These are phyloP conservation scores for Tachysurus fulvidraco DNA, from an alignment of 2,113 vertebrate species.

Conservation along the genomic window DNA sequence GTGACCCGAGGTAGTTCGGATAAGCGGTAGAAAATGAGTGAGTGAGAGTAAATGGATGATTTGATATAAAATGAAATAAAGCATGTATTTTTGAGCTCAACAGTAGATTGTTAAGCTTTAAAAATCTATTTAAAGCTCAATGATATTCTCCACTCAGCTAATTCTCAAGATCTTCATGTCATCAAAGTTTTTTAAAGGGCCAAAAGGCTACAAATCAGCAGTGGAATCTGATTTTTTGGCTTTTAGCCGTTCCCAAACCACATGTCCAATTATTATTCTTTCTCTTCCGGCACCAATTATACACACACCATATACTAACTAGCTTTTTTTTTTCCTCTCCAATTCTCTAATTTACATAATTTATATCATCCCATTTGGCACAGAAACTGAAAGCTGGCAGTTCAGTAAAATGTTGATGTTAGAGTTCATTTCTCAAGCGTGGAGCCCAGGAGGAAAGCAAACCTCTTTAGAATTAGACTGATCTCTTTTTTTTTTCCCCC, in stretches of 20 bases:
- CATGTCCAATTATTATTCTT: constrained; percentile 53
- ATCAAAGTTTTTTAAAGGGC: constrained; percentile 9
- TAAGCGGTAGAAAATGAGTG: no score
- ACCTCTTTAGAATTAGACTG: background rate
- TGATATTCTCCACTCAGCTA: background rate
- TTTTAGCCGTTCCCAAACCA: constrained; percentile 37
- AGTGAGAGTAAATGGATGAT: no score
- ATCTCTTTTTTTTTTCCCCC: background rate
- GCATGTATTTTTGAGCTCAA: background rate
- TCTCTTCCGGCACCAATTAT: constrained; percentile 62
- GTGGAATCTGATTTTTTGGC: constrained; percentile 30
- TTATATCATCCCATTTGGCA: constrained; percentile 56
- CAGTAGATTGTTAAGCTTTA: background rate
- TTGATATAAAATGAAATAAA: no score
- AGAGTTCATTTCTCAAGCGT: constrained; percentile 39
- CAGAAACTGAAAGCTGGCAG: constrained; percentile 42
- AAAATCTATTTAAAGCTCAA: background rate
- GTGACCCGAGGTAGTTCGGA: no score
- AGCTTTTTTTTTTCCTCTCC: constrained; percentile 31
- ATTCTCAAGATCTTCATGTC: constrained; percentile 18
- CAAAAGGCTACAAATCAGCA: constrained; percentile 28
- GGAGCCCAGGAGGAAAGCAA: constrained; percentile 6
- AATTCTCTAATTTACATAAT: constrained; percentile 62
- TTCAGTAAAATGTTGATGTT: constrained; percentile 42
- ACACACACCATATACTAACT: constrained; percentile 64